A percentile compares a stretch with the other conserved stretches of the same genome.
Evolutionary conservation across 2,113 vertebrate genomes (phyloP).

Genomic region (Cheirogaleus medius): DNA sequence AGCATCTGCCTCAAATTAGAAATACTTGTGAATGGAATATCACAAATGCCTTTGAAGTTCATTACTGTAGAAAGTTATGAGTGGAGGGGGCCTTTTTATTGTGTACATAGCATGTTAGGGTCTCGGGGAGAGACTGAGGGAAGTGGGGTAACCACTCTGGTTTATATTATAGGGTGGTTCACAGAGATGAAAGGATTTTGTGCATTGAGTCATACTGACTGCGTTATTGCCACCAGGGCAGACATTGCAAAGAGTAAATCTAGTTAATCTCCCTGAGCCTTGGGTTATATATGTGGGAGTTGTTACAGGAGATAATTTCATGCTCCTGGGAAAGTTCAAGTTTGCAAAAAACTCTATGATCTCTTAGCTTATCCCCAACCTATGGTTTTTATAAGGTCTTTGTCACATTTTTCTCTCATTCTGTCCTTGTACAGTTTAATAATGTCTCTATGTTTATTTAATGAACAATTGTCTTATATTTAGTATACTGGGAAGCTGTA

Average conservation of each 20-base stretch:
- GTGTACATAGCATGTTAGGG: conserved; percentile 21
- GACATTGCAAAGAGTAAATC: conserved; percentile 45
- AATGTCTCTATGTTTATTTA: conserved; percentile 5
- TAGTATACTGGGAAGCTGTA: background rate
- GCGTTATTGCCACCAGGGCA: conserved; percentile 55
- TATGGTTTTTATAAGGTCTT: conserved; percentile 1
- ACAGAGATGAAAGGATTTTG: conserved; percentile 62
- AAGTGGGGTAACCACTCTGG: conserved; percentile 44
- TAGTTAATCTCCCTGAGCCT: conserved; percentile 49
- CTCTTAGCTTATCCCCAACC: background rate
- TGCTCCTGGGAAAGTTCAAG: conserved; percentile 23
- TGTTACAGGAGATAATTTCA: conserved; percentile 48
- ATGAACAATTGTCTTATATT: background rate
- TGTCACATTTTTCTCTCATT: background rate
- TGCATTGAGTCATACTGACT: conserved; percentile 45
- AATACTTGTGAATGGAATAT: conserved; percentile 79
- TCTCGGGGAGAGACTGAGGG: conserved; percentile 23
- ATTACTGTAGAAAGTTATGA: conserved; percentile 30
- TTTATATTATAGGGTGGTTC: conserved; percentile 58
- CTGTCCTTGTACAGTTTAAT: background rate
- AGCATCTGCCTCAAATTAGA: conserved; percentile 66
- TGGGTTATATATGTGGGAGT: background rate
- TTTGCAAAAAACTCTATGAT: background rate
- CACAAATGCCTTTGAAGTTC: conserved; percentile 72
- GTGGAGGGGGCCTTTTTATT: conserved; percentile 49